phyloP scores from a whole-genome alignment of 2,888 invertebrate genomes.

The Diabrotica balteata region DNA sequence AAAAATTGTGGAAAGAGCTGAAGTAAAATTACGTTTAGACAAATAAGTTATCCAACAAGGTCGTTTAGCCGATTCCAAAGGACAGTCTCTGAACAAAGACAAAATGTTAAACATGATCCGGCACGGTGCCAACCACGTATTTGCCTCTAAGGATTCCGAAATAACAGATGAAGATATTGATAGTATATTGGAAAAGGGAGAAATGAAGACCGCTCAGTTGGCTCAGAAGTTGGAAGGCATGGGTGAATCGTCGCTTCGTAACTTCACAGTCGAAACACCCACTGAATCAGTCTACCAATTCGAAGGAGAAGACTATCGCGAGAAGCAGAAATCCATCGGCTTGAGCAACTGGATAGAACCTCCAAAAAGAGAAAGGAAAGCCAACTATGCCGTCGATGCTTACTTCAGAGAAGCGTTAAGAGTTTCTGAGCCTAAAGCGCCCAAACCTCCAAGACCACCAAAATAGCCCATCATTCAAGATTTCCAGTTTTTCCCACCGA shows the following conservation, averaged over 20 bases:
- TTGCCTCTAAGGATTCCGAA: conserved; percentile 96
- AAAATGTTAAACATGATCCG: conserved; percentile 99
- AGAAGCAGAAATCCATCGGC: conserved; percentile 84
- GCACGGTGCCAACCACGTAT: conserved; percentile 99
- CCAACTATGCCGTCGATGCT: conserved; percentile 98
- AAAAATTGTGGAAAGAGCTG: conserved; percentile 97
- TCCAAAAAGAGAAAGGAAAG: conserved; percentile 97
- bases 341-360: conserved; percentile 98
- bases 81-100: conserved; percentile 92
- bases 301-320: conserved; percentile 98
- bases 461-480: conserved; percentile 99
- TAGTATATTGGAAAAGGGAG: conserved; percentile 88
- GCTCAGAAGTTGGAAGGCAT: conserved; percentile 87
- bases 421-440: conserved; percentile 96
- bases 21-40: conserved; percentile 93
- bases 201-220: conserved; percentile 89
- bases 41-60: conserved; percentile 98
- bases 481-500: conserved; percentile 98
- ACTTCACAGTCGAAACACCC: conserved; percentile 91
- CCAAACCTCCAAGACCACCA: conserved; percentile 97
- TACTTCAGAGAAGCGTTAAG: conserved; percentile 95
- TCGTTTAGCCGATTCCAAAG: conserved; percentile 86
- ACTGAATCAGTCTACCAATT: conserved; percentile 94
- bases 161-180: conserved; percentile 99
- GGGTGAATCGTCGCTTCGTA: conserved; percentile 90